Evolutionary conservation across 2,113 vertebrate species (phyloP), one percentile per base, ranked within the genome.

Genomic region (Epinephelus fuscoguttatus): DNA sequence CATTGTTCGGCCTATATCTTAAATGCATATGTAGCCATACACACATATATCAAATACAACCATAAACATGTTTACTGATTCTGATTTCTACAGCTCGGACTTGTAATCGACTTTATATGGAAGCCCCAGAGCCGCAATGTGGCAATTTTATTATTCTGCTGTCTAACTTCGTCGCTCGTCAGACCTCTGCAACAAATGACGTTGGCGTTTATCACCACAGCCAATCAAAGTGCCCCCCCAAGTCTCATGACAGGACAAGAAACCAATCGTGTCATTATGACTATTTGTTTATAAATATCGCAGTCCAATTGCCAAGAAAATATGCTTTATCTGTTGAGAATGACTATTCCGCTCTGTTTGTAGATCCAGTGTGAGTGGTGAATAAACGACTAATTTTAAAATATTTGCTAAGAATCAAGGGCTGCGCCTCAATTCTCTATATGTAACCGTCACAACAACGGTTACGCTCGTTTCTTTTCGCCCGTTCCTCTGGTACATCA

Each of bases 121-220:
- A 74, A 69, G 49, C 0, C 23, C 30, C 6, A 18, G 12, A 30
- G 25, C 50, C 52, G 45, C 60, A 75, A 14, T 56, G 37, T 11
- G 11, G 42, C 45, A 27, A 52, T 77, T 84, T 2, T 60, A 40
- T 66, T 70, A 50, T 81, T 27, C 53, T 63, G 42, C 62, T 52
- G 63, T 75, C 15, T 75, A 18, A 66, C 37, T 21, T 62, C 25
- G 14, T 69, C 30, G 33, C 33, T 75, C 47, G 52, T 75, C 71
- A 75, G 70, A 67, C 88, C 91, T 81, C 71, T 88, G 91, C 93
- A 95, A 93, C 92, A 93, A 92, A 89, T 94, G 94, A 94, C 94
- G 93, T 94, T 72, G 76, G 30, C 80, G 37, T 86, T 78, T 82
- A 56, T 70, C 49, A 50, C 17, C 50, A 25, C 73, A 85, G 75